Percentiles rank a stretch among this genome's conserved stretches.
These are phyloP conservation scores for Drosophila nigrodunni DNA, from an alignment of 1,140 invertebrate species.

Conservation along the genomic window DNA sequence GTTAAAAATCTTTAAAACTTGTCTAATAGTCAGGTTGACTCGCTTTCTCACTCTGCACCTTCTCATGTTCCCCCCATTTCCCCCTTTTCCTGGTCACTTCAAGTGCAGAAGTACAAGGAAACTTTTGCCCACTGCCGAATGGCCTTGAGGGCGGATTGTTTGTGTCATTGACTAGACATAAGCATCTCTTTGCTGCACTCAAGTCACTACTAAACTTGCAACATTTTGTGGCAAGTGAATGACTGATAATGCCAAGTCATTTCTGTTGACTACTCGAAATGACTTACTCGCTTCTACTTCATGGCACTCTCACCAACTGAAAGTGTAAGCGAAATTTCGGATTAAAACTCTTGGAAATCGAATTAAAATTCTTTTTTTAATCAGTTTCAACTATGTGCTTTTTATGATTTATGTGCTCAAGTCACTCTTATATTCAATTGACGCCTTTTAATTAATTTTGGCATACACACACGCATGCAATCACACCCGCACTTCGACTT, in stretches of 20 bases:
- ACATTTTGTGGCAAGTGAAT: constrained; percentile 8
- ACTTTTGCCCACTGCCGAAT: constrained; percentile 23
- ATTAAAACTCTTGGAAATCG: too few relatives aligned
- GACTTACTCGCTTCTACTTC: not conserved
- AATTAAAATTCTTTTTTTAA: not conserved
- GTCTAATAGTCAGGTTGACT: constrained; percentile 44
- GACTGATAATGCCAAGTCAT: constrained; percentile 12
- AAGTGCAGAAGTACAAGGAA: constrained; percentile 59
- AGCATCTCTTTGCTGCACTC: not conserved
- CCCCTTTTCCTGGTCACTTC: constrained; percentile 37
- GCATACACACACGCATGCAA: constrained; percentile 12
- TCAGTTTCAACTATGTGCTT: not conserved
- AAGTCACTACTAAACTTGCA: constrained; percentile 1
- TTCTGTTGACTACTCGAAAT: constrained; percentile 2
- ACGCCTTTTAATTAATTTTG: constrained; percentile 18
- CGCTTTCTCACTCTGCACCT: not conserved
- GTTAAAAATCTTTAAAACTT: constrained; percentile 58
- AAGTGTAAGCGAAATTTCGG: too few relatives aligned
- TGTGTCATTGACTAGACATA: constrained; percentile 1
- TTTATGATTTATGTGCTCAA: not conserved
- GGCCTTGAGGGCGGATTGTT: constrained; percentile 9
- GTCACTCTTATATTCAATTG: constrained; percentile 23
- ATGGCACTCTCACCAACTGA: not conserved
- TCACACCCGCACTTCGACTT: not conserved
- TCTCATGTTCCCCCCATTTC: not conserved